Conservation (phyloP, 2,113 vertebrate species). For the Pogona vitticeps region DNA sequence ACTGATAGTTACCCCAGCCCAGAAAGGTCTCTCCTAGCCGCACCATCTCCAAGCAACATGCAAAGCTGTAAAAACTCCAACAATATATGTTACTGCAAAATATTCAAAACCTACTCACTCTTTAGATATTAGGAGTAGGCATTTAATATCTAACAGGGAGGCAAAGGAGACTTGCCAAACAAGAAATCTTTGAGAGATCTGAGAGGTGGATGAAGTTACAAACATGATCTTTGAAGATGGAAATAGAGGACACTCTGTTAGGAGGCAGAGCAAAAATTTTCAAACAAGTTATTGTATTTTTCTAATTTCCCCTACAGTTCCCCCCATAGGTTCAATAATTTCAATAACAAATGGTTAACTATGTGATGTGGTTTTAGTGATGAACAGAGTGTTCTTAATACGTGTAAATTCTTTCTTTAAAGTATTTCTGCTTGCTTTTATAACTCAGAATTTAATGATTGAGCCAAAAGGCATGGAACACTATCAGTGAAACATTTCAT, state of each 20-base stretch:
- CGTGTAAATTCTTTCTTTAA: not conserved
- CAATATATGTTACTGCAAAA: too few species aligned
- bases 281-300: not conserved
- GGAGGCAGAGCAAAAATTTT: not conserved
- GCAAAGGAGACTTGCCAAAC: not conserved
- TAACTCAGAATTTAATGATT: not conserved
- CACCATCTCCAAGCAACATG: too few species aligned
- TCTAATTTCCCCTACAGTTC: not conserved
- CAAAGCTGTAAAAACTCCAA: too few species aligned
- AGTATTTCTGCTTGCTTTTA: not conserved
- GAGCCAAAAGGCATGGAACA: not conserved
- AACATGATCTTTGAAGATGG: not conserved
- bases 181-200: not conserved
- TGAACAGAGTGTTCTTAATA: not conserved
- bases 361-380: not conserved
- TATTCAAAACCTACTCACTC: not conserved
- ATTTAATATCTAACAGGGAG: not conserved
- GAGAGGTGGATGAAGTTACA: not conserved
- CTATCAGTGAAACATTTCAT: too few species aligned
- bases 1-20: too few species aligned
- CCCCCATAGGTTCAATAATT: constrained; percentile 9
- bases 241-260: not conserved
- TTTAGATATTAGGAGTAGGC: not conserved
- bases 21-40: too few species aligned
- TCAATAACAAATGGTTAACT: constrained; percentile 16